A percentile compares a stretch with the other conserved stretches of the same genome.
Conservation (phyloP, 2,797 vertebrate genomes). For the Ctenopoma kingsleyae region DNA sequence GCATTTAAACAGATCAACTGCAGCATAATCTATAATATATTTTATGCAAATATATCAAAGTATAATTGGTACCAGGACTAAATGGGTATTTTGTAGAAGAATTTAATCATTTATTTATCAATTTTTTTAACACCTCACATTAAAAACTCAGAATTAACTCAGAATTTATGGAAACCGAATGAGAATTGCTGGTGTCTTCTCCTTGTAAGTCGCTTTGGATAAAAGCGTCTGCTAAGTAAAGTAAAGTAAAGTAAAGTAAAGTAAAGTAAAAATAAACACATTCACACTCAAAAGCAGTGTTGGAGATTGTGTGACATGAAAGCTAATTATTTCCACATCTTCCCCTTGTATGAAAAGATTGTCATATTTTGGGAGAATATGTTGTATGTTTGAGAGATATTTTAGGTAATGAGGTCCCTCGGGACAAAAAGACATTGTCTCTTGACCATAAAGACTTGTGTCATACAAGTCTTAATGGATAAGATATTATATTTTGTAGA, state of each 20-base stretch:
- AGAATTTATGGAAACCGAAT: no score
- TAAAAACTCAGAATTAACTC: no score
- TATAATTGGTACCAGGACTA: not conserved
- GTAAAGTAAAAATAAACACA: constrained; percentile 6
- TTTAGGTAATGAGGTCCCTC: not conserved
- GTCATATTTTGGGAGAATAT: no score
- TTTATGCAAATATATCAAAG: not conserved
- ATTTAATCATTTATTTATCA: not conserved
- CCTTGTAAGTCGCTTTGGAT: no score
- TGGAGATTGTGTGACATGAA: not conserved
- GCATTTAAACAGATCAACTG: not conserved
- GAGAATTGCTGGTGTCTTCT: no score
- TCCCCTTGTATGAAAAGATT: not conserved
- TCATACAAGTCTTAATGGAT: not conserved
- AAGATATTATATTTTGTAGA: no score
- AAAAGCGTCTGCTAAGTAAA: no score
- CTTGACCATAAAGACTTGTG: no score
- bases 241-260: no score
- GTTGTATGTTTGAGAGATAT: not conserved
- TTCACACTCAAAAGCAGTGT: not conserved
- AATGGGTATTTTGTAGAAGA: not conserved
- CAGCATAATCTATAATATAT: not conserved
- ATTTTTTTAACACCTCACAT: not conserved
- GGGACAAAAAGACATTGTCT: not conserved
- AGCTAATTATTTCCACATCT: constrained; percentile 2